Base-by-base conservation (phyloP, 1,140 invertebrate species). In the Ctenoplectra terminalis region DNA sequence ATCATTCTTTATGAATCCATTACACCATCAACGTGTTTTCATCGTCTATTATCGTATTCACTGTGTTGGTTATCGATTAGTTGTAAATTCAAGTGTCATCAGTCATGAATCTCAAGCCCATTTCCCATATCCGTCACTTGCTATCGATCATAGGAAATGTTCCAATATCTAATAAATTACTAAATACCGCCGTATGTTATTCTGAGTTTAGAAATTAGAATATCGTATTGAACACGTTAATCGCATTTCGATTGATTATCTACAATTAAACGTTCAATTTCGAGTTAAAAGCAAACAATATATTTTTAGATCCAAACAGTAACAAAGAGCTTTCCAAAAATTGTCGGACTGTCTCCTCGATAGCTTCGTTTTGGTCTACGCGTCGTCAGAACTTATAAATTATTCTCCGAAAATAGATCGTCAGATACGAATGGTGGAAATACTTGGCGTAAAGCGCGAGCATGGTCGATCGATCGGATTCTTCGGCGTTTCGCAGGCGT, bases 81-180 rank as follows among this genome's bases (percentile, higher is more conserved):
- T 73, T 58, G 56, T 40, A 29, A 61, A 61, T 31, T 56, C 40
- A 9, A 61, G 46, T 43, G 29, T 58, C 34, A 58, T 61, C 40
- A 61, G 56, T 46, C 56, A 60, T 73, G 37, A 56, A 60, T 58
- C 58, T 31, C 40, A 23, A 73, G 43, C 40, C 40, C 40, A 61
- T 73, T 73, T 73, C 71, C 71, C 43, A 58, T 61, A 23, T 20
- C 29, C 23, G 40, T 46, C 56, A 48, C 54, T 60, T 17, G 52
- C 56, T 34, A 60, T 73, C 34, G n/a, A 46, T 73, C 34, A 46
- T 13, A 15, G n/a, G 50, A 23, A 56, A 58, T 20, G 71, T 48
- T 40, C 29, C 34, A 48, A 31, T 61, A 58, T 73, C 29, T 31
- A 29, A 73, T 73, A 54, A 46, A 73, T 73, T 73, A 61, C 40